These are phyloP conservation scores for Sphaerophoria taeniata DNA, from an alignment of 2,888 invertebrate genomes.

Conservation along the genomic window DNA sequence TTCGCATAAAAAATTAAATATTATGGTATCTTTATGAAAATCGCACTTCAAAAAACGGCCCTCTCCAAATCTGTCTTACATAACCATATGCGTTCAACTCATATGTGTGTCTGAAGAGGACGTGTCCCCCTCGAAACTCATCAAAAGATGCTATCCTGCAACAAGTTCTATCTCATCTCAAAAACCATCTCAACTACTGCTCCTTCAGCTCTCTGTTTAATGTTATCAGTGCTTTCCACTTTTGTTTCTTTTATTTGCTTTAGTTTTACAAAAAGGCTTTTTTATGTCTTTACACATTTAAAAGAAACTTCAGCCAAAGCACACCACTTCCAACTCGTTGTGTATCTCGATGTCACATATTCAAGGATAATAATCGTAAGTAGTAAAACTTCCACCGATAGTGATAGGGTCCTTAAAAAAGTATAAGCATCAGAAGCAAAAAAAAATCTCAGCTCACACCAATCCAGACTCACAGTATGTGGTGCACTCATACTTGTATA, in stretches of 20 bases:
- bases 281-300: constrained; percentile 36
- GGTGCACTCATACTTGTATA: constrained; percentile 12
- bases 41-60: not conserved
- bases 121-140: constrained; percentile 31
- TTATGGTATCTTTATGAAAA: constrained; percentile 22
- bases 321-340: constrained; percentile 37
- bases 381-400: constrained; percentile 68
- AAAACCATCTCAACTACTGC: constrained; percentile 17
- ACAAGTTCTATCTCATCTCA: constrained; percentile 45
- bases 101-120: too few relatives aligned
- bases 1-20: constrained; percentile 16
- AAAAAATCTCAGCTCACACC: constrained; percentile 8
- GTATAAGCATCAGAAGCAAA: too few relatives aligned
- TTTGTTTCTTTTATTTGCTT: constrained; percentile 24
- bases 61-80: not conserved
- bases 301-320: constrained; percentile 42
- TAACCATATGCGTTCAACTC: constrained; percentile 31
- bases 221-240: constrained; percentile 36
- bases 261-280: not conserved
- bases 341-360: constrained; percentile 49
- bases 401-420: constrained; percentile 58
- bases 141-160: constrained; percentile 42
- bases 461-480: not conserved
- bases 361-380: constrained; percentile 66
- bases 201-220: constrained; percentile 14